phyloP scores from a whole-genome alignment of 92 coral and sea anemone species.

The Meandrina meandrites region DNA sequence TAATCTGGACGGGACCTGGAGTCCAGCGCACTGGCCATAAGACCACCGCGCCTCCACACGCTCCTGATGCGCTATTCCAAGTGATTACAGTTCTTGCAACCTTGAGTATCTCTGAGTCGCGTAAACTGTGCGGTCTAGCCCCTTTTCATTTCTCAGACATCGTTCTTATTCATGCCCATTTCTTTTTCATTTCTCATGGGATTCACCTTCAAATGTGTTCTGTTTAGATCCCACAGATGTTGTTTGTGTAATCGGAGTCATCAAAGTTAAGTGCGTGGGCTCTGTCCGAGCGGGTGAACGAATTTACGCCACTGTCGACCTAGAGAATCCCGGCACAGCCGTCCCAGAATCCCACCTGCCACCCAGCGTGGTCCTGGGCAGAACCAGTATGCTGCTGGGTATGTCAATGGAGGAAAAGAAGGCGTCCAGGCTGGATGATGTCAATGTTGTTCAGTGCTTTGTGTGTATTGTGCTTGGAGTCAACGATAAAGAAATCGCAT shows the following conservation, averaged over 20 bases:
- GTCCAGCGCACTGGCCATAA: no score
- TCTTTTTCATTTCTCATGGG: no score
- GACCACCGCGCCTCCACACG: no score
- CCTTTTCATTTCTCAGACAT: not conserved
- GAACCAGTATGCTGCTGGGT: constrained; percentile 46
- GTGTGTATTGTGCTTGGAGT: constrained; percentile 97
- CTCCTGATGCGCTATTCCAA: no score
- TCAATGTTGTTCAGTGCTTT: constrained; percentile 76
- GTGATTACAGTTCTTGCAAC: no score
- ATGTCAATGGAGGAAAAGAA: constrained; percentile 67
- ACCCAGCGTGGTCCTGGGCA: constrained; percentile 62
- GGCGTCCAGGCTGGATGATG: constrained; percentile 57
- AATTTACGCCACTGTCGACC: constrained; percentile 76
- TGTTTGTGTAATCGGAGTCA: constrained; percentile 97
- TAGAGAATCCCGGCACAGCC: constrained; percentile 80
- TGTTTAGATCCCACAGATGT: constrained; percentile 68
- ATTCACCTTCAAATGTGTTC: not conserved
- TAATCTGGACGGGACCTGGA: no score
- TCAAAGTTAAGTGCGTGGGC: constrained; percentile 82
- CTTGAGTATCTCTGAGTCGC: no score
- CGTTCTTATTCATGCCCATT: not conserved
- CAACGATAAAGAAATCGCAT: constrained; percentile 67
- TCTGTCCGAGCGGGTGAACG: constrained; percentile 93
- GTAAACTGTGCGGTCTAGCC: no score
- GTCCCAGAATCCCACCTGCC: constrained; percentile 91